Evolutionary conservation across 2,797 vertebrate genomes (phyloP), one percentile per base, ranked within the genome.

Genomic region (Cetoscarus ocellatus): DNA sequence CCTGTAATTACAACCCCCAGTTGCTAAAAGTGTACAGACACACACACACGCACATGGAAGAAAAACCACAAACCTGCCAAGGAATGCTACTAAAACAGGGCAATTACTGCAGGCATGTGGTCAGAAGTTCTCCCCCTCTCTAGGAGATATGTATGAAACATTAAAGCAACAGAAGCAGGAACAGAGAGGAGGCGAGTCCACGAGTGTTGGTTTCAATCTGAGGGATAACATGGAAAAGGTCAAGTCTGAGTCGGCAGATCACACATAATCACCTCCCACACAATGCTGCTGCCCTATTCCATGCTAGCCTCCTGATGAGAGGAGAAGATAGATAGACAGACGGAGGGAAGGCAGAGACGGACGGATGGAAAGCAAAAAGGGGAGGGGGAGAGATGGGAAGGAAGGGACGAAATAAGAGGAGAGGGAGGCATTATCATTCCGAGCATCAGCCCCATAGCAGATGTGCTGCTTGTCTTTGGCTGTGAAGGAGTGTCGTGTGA

Each of bases 391-490:
- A 48, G 36, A 27, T 27, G 27, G 34, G 38, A 45, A 75, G 66
- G 58, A 75, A 45, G 59, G 61, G 73, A 75, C 69, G 75, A 81
- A 88, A 88, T 84, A 72, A 81, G 78, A 84, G 69, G 54, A 86
- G 82, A 66, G 82, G 76, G 71, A 65, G 88, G 89, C 91, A 93
- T 96, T 95, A 92, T 92, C 90, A 94, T 95, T 96, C 95, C 93
- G 91, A 91, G 91, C 94, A 91, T 94, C 88, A 86, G 88, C 91
- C 92, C 83, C 70, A 75, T 70, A 92, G 94, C 95, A 94, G 95
- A 95, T 94, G 94, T 93, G 93, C 90, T 93, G 92, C 93, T 93
- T 90, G 93, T 93, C 94, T 94, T 89, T 88, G 75, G 91, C 92
- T 89, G 68, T 77, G 87, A 91, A 91, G 91, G 94, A 95, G 92